Conservation (phyloP, 1,140 invertebrate species). For the Pogonus chalceus region DNA sequence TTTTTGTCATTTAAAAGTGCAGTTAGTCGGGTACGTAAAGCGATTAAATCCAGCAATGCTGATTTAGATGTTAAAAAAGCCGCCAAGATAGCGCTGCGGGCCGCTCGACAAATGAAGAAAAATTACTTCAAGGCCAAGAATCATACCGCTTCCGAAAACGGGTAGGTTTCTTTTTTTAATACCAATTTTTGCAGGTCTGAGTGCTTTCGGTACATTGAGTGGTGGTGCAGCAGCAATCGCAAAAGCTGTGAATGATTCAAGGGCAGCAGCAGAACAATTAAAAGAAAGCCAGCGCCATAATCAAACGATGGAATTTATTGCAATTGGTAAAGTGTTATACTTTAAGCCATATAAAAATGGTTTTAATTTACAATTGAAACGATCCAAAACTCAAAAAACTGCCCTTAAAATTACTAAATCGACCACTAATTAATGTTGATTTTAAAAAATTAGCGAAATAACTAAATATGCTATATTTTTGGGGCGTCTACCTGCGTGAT, state of each 20-base stretch:
- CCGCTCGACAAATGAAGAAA: background rate
- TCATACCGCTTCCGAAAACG: slow-evolving; percentile 29
- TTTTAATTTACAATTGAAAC: slow-evolving; percentile 14
- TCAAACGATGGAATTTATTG: slow-evolving; percentile 18
- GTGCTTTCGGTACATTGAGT: slow-evolving; percentile 25
- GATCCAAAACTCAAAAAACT: background rate
- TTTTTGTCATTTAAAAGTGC: background rate
- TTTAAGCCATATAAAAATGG: slow-evolving; percentile 24
- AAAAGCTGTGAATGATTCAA: slow-evolving; percentile 26
- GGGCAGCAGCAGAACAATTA: slow-evolving; percentile 19
- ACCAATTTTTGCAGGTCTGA: slow-evolving; percentile 31
- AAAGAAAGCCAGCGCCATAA: slow-evolving; percentile 22
- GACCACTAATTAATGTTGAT: slow-evolving; percentile 22
- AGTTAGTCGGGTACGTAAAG: background rate
- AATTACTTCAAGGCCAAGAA: slow-evolving; percentile 19
- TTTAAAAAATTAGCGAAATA: slow-evolving; percentile 16
- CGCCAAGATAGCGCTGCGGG: background rate
- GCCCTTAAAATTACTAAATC: slow-evolving; percentile 3
- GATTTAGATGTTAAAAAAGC: background rate
- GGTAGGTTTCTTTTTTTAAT: slow-evolving; percentile 28
- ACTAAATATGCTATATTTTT: slow-evolving; percentile 23
- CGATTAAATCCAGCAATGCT: background rate
- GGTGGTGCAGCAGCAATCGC: slow-evolving; percentile 26
- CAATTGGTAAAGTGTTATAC: slow-evolving; percentile 18
- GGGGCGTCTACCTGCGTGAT: slow-evolving; percentile 29